Percentiles rank a stretch among this genome's conserved stretches.
phyloP scores from a whole-genome alignment of 2,797 vertebrate species.

The Huso huso region DNA sequence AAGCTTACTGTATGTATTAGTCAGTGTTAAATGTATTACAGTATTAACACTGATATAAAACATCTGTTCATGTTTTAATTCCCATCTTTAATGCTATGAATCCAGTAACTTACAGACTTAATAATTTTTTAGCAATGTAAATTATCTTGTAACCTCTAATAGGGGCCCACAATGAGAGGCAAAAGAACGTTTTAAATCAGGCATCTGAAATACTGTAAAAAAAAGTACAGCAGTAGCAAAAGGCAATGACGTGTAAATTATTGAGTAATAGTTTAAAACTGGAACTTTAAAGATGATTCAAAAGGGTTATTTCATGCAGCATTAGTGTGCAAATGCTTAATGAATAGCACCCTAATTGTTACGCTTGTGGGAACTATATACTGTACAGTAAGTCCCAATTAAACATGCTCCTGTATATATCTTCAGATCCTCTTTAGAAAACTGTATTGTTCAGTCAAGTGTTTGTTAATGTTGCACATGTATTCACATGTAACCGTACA shows the following conservation, averaged over 20 bases:
- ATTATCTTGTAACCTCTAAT: not conserved
- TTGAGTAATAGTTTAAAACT: not conserved
- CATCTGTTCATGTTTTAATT: slow-evolving; percentile 6
- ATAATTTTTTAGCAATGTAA: not conserved
- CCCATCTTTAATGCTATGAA: not conserved
- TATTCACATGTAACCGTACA: too few species aligned
- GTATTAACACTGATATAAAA: slow-evolving; percentile 24
- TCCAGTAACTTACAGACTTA: not conserved
- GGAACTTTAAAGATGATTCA: not conserved
- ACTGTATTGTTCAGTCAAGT: not conserved
- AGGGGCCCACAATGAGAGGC: not conserved
- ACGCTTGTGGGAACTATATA: not conserved
- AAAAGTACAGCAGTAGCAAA: not conserved
- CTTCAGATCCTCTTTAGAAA: not conserved
- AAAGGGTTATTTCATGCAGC: not conserved
- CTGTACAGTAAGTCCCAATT: too few species aligned
- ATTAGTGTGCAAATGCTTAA: not conserved
- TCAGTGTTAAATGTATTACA: slow-evolving; percentile 40
- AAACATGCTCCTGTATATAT: not conserved
- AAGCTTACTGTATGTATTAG: slow-evolving; percentile 34
- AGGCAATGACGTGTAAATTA: not conserved
- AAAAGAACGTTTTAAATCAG: not conserved
- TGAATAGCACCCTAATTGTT: not conserved
- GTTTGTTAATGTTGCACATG: not conserved
- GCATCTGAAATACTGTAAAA: not conserved